Percentiles rank a stretch among this genome's conserved stretches.
These are phyloP conservation scores for Lonchura striata DNA, from an alignment of 2,113 vertebrate genomes.

Conservation along the genomic window DNA sequence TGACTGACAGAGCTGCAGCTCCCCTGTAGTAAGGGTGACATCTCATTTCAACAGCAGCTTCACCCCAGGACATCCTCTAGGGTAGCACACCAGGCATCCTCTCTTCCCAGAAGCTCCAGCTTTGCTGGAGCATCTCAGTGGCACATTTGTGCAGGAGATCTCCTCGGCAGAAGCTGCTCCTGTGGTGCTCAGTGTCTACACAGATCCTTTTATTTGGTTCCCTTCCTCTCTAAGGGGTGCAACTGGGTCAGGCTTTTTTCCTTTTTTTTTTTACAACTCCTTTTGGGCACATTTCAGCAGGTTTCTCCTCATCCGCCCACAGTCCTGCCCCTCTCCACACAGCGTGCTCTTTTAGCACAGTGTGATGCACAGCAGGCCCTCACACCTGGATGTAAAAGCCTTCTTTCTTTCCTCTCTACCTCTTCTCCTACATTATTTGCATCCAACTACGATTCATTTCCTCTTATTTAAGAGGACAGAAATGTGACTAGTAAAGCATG, in stretches of 20 bases:
- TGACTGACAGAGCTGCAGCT: neutral
- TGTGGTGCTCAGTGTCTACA: neutral
- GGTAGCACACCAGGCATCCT: neutral
- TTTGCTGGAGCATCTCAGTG: neutral
- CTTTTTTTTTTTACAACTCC: neutral
- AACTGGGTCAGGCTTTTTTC: neutral
- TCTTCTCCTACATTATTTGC: neutral
- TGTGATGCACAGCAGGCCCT: neutral
- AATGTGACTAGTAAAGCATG: slow-evolving; percentile 52
- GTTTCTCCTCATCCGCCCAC: neutral
- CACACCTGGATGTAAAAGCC: neutral
- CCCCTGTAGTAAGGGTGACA: neutral
- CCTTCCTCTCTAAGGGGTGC: neutral
- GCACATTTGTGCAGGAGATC: neutral
- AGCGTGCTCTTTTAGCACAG: neutral
- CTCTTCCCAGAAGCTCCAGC: neutral
- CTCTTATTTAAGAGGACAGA: slow-evolving; percentile 46
- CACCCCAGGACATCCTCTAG: neutral
- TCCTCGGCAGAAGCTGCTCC: neutral
- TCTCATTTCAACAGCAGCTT: neutral
- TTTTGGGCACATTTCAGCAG: neutral
- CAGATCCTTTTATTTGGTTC: neutral
- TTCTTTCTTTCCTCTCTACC: neutral
- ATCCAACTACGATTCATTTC: slow-evolving; percentile 23
- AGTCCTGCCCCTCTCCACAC: neutral